phyloP scores from a whole-genome alignment of 1,140 invertebrate species.

The Centruroides vittatus region DNA sequence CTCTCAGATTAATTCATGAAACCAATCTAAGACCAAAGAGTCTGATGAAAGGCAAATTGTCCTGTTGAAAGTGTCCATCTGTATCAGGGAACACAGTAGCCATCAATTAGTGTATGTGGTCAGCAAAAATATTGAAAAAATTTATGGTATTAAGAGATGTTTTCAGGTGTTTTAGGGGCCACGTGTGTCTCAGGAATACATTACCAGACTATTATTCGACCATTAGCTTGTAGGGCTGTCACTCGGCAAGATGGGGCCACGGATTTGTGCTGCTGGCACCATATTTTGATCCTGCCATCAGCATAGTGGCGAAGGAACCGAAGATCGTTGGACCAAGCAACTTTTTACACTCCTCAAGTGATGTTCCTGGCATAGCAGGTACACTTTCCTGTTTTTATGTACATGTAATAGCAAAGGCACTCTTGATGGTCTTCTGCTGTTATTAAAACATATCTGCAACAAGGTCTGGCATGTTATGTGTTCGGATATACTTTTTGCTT shows the following conservation, averaged over 20 bases:
- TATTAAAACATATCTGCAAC: not conserved
- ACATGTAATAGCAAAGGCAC: not conserved
- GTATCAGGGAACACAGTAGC: too few species aligned
- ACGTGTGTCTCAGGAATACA: too few species aligned
- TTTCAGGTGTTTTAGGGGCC: too few species aligned
- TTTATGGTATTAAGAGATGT: too few species aligned
- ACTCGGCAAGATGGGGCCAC: not conserved
- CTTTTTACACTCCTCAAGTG: not conserved
- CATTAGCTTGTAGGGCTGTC: not conserved
- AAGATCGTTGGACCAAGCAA: constrained; percentile 1
- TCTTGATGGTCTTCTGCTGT: not conserved
- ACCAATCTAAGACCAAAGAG: too few species aligned
- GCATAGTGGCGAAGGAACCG: not conserved
- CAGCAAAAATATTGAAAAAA: too few species aligned
- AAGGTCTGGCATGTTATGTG: not conserved
- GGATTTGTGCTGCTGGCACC: not conserved
- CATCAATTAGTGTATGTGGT: too few species aligned
- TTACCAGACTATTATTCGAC: too few species aligned
- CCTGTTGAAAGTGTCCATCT: too few species aligned
- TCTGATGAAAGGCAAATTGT: too few species aligned
- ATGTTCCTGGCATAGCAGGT: not conserved
- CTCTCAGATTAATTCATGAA: too few species aligned
- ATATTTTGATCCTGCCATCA: not conserved
- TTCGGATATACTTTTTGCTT: not conserved
- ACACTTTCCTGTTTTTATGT: not conserved